A percentile compares a stretch with the other conserved stretches of the same genome.
phyloP scores from a whole-genome alignment of 2,797 vertebrate species.

The Calcarius lapponicus region DNA sequence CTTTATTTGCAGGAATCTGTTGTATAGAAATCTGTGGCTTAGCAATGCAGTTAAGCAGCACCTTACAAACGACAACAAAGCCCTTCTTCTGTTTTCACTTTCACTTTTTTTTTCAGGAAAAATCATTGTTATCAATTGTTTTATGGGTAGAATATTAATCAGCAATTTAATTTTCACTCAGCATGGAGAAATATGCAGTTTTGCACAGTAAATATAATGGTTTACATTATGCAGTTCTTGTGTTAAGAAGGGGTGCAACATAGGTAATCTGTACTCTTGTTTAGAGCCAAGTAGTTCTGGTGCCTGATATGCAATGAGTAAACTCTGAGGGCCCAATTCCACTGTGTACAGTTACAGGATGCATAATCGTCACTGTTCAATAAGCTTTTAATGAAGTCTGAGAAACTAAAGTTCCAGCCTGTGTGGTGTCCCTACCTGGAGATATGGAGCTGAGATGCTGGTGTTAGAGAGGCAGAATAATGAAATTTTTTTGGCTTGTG shows the following conservation, averaged over 20 bases:
- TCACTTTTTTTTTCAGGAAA: background rate
- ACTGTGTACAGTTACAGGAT: background rate
- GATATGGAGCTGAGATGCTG: background rate
- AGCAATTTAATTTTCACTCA: background rate
- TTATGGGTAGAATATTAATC: background rate
- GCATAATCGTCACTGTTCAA: background rate
- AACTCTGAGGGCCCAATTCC: background rate
- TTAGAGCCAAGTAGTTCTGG: background rate
- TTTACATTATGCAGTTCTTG: background rate
- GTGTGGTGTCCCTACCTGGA: background rate
- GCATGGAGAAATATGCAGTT: background rate
- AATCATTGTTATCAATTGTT: background rate
- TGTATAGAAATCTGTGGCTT: background rate
- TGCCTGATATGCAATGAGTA: background rate
- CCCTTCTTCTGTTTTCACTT: background rate
- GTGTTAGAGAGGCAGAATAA: background rate
- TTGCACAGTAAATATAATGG: background rate
- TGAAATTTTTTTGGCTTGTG: background rate
- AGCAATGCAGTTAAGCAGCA: background rate
- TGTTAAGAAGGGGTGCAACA: background rate
- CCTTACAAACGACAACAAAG: background rate
- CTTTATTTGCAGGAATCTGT: background rate
- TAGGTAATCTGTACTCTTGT: background rate
- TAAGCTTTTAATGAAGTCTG: background rate
- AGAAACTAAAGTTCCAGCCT: background rate